Base-by-base conservation (phyloP, 2,113 vertebrate genomes). In the Steatornis caripensis region DNA sequence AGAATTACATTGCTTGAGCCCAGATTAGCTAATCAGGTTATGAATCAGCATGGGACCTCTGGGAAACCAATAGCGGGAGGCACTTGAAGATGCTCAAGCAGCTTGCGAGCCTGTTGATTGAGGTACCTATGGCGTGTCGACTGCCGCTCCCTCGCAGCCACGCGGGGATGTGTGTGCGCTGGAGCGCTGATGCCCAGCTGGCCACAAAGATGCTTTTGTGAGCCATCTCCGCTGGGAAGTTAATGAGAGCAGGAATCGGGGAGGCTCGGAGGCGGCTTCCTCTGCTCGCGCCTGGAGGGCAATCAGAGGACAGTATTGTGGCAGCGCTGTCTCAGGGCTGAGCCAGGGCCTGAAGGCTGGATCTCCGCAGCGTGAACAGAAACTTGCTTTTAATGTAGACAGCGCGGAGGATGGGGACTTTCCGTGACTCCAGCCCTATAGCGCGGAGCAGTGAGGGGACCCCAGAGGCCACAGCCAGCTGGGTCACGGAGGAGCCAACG, bases 161-260 rank as follows among this genome's bases (percentile, higher is more conserved):
- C 0, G 17, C 9, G 1, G 68, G 55, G 74, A 19, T 54, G 27
- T 30, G 75, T 13, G 85, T 5, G 86, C 2, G 53, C 75, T 34
- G 78, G 53, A 57, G 82, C 39, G 45, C 84, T 29, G 85, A 43
- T 14, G 70, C 87, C 29, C 37, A 48, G 66, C 82, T 94, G 96
- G 95, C 92, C 93, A 97, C 95, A 95, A 97, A 94, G 96, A 70
- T 87, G 85, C 92, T 96, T 97, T 97, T 96, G 96, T 96, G 92
- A 96, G 95, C 88, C 96, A 93, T 90, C 88, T 89, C 83, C 1
- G 21, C 32, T 65, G 95, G 71, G 90, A 71, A 70, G 57, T 76
- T 94, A 93, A 96, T 90, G 92, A 95, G 85, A 55, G 93, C 84
- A 69, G 92, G 87, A 96, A 90, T 65, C 83, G 3, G 49, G 54